Percentiles rank a stretch among this genome's conserved stretches.
phyloP scores from a whole-genome alignment of 1,140 invertebrate species.

The Lepidurus couesii region DNA sequence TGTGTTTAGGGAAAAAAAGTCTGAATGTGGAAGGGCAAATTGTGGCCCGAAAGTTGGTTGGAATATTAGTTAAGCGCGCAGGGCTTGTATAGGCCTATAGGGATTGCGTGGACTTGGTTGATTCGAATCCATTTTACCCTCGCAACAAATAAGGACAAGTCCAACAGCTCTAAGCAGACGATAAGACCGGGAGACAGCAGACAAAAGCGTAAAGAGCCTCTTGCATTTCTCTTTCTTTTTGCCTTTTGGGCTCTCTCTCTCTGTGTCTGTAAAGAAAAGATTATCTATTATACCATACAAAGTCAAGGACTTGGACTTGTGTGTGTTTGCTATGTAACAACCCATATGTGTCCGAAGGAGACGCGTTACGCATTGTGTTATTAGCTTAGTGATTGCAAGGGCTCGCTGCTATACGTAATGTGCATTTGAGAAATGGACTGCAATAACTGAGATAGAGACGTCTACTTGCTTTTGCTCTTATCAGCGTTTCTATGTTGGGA shows the following conservation, averaged over 20 bases:
- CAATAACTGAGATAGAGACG: too few relatives aligned
- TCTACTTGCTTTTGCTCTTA: too few relatives aligned
- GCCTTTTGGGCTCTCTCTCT: background rate
- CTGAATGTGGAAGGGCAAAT: background rate
- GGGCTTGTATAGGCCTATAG: background rate
- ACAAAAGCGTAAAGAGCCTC: background rate
- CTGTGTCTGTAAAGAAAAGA: background rate
- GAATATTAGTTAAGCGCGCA: background rate
- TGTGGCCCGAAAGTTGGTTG: background rate
- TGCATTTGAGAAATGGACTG: too few relatives aligned
- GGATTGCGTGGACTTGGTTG: background rate
- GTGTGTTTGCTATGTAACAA: background rate
- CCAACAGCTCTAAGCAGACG: background rate
- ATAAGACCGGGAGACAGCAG: conserved; percentile 8
- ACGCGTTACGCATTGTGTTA: too few relatives aligned
- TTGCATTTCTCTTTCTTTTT: conserved; percentile 12
- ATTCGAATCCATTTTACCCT: background rate
- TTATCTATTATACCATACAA: conserved; percentile 18
- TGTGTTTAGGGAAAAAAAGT: background rate
- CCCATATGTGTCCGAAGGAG: too few relatives aligned
- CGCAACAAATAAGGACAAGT: background rate
- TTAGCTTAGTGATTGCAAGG: background rate
- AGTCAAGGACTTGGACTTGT: conserved; percentile 6
- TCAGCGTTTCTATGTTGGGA: too few relatives aligned
- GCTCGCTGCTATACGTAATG: background rate